phyloP scores from a whole-genome alignment of 2,797 vertebrate genomes.

The Gymnoscopelus braueri region DNA sequence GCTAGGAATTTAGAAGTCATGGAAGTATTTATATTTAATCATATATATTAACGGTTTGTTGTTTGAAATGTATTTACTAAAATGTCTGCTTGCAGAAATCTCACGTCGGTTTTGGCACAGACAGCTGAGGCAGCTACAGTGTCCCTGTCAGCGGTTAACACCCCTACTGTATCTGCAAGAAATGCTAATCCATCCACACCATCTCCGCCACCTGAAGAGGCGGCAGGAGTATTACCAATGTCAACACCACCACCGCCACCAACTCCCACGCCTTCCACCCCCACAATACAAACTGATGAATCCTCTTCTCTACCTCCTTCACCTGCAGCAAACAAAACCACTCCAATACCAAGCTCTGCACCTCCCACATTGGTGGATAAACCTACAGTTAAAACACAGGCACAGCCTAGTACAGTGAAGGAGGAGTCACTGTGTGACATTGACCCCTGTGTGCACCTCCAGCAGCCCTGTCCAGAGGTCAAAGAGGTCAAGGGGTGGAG shows the following conservation, averaged over 20 bases:
- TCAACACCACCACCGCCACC: background rate
- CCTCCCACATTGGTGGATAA: background rate
- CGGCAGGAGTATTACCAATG: background rate
- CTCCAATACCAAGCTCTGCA: background rate
- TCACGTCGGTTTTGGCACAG: background rate
- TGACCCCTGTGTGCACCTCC: conserved; percentile 28
- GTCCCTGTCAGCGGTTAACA: background rate
- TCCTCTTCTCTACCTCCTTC: background rate
- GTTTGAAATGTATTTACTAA: background rate
- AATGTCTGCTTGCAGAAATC: background rate
- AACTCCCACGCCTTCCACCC: background rate
- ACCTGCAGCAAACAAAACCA: background rate
- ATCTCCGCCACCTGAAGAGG: background rate
- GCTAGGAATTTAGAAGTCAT: no score
- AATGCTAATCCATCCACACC: no score
- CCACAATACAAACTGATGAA: background rate
- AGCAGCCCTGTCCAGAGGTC: conserved; percentile 19
- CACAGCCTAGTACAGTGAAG: background rate
- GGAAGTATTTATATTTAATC: background rate
- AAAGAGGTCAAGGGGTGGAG: conserved; percentile 5
- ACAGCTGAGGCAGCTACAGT: background rate
- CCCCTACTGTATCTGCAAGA: background rate
- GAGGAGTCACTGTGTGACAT: conserved; percentile 18
- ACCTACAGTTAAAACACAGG: background rate
- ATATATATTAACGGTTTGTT: background rate